phyloP scores from a whole-genome alignment of 2,797 vertebrate species.

The Anabacerthia variegaticeps region DNA sequence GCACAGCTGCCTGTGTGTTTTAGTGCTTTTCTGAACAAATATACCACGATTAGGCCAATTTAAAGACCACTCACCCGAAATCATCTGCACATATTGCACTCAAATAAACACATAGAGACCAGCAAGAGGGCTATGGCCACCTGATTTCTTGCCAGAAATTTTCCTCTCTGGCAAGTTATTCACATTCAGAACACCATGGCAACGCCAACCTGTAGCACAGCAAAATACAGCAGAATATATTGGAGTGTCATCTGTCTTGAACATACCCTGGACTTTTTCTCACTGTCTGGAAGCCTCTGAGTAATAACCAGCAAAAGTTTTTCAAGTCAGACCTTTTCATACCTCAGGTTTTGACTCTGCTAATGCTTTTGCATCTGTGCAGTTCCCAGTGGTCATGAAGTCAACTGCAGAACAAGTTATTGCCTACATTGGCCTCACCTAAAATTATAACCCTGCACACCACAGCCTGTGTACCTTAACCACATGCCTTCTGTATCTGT shows the following conservation, averaged over 20 bases:
- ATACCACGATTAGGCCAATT: slow-evolving; percentile 26
- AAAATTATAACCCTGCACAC: neutral
- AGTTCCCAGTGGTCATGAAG: neutral
- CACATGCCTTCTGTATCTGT: neutral
- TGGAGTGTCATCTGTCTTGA: neutral
- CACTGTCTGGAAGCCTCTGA: neutral
- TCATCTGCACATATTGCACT: neutral
- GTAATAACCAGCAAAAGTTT: neutral
- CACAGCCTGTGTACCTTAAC: neutral
- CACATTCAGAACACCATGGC: neutral
- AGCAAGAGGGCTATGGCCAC: neutral
- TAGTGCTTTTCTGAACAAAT: slow-evolving; percentile 19
- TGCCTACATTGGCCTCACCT: neutral
- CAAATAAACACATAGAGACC: neutral
- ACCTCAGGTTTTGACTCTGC: neutral
- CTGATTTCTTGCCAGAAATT: slow-evolving; percentile 1
- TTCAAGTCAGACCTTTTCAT: neutral
- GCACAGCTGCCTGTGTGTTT: neutral
- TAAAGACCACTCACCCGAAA: neutral
- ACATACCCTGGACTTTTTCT: neutral
- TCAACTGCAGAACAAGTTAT: neutral
- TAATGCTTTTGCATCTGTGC: neutral
- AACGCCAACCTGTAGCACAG: neutral
- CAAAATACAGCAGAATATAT: neutral
- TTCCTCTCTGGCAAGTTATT: neutral